Percentiles rank a stretch among this genome's conserved stretches.
Evolutionary conservation across 2,888 invertebrate genomes (phyloP).

Genomic region (Oegoconia quadripuncta): DNA sequence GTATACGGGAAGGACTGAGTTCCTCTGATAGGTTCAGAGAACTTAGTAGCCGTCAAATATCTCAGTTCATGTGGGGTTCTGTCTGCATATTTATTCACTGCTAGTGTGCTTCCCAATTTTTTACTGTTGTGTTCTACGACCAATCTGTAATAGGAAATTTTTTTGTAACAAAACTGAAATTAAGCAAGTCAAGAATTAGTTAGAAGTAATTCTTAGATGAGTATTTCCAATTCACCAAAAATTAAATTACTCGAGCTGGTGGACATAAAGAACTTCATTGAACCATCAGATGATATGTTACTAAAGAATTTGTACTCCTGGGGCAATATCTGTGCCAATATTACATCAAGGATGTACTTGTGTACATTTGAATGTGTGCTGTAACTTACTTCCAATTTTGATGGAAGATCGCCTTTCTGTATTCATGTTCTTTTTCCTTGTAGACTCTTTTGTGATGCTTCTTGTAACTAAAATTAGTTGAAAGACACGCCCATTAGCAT

Average conservation of each 20-base stretch:
- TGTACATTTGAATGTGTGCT: too few species aligned
- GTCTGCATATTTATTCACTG: conserved; percentile 44
- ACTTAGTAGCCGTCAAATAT: conserved; percentile 25
- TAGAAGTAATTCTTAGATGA: too few species aligned
- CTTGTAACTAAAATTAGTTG: conserved; percentile 19
- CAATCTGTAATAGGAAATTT: conserved; percentile 25
- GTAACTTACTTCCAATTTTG: conserved; percentile 21
- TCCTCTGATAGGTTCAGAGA: conserved; percentile 13
- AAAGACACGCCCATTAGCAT: too few species aligned
- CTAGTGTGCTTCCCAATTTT: conserved; percentile 35
- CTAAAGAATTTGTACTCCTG: too few species aligned
- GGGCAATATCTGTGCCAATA: too few species aligned
- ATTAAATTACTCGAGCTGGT: too few species aligned
- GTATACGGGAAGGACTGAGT: conserved; percentile 30
- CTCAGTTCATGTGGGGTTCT: conserved; percentile 30
- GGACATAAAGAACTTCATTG: too few species aligned
- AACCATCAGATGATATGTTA: too few species aligned
- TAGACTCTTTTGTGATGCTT: conserved; percentile 13
- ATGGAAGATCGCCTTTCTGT: conserved; percentile 13
- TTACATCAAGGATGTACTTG: too few species aligned
- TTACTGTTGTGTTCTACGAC: conserved; percentile 38
- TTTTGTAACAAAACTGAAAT: neutral
- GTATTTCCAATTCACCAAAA: too few species aligned
- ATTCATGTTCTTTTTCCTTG: conserved; percentile 9
- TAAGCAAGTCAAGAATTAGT: too few species aligned